Evolutionary conservation across 2,888 invertebrate species (phyloP).

Genomic region (Drosophila affinis): DNA sequence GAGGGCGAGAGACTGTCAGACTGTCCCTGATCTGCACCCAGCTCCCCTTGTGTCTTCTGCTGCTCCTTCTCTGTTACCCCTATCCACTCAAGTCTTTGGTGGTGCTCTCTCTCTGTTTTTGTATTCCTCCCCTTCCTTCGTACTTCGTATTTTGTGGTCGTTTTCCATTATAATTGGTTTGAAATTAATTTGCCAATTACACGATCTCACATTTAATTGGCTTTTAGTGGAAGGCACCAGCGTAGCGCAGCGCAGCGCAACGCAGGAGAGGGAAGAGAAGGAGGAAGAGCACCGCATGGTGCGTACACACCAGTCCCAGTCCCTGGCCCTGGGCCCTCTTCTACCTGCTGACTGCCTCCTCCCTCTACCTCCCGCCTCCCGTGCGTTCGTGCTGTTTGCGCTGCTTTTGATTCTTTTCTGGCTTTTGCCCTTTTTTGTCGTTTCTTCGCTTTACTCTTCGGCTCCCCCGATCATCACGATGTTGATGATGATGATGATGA

Average conservation of each 20-base stretch:
- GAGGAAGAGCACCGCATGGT: slow-evolving; percentile 10
- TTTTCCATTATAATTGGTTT: slow-evolving; percentile 82
- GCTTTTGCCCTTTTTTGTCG: slow-evolving; percentile 69
- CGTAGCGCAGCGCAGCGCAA: background rate
- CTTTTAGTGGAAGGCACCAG: slow-evolving; percentile 63
- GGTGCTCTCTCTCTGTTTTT: slow-evolving; percentile 15
- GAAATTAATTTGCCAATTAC: slow-evolving; percentile 83
- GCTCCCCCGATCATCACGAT: slow-evolving; percentile 7
- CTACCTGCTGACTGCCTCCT: slow-evolving; percentile 5
- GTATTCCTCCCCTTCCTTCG: slow-evolving; percentile 13
- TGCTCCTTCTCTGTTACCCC: background rate
- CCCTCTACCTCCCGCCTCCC: background rate
- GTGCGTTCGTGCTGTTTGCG: slow-evolving; percentile 37
- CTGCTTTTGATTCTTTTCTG: slow-evolving; percentile 42
- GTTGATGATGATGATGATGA: slow-evolving; percentile 19
- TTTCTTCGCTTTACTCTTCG: slow-evolving; percentile 14
- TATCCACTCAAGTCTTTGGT: background rate
- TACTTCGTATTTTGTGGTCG: slow-evolving; percentile 62
- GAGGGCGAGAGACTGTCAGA: background rate
- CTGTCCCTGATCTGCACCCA: background rate
- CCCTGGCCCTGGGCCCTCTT: slow-evolving; percentile 19
- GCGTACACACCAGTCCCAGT: slow-evolving; percentile 13
- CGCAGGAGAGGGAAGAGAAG: slow-evolving; percentile 11
- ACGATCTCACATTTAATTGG: slow-evolving; percentile 83
- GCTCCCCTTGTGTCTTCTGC: background rate